phyloP scores from a whole-genome alignment of 2,888 invertebrate genomes.

The Epinotia nisella region DNA sequence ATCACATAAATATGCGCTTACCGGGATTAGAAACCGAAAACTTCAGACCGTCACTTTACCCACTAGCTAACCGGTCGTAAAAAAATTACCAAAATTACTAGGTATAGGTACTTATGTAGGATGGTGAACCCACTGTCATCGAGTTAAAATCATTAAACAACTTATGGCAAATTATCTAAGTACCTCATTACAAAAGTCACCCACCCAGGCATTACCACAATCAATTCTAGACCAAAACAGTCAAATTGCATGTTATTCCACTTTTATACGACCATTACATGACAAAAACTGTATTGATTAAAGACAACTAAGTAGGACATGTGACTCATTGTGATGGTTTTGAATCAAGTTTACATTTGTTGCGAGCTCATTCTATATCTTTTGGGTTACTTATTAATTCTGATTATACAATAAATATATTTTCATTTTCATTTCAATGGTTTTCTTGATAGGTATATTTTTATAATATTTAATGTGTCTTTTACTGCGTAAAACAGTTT shows the following conservation, averaged over 20 bases:
- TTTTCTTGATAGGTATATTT: too few species aligned
- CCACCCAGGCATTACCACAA: background rate
- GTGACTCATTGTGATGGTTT: background rate
- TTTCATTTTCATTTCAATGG: background rate
- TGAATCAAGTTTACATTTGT: background rate
- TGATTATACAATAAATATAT: too few species aligned
- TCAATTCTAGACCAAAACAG: background rate
- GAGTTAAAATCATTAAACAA: slow-evolving; percentile 4
- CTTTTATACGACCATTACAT: slow-evolving; percentile 21
- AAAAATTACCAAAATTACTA: too few species aligned
- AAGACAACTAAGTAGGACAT: background rate
- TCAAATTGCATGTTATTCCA: slow-evolving; percentile 19
- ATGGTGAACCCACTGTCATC: background rate
- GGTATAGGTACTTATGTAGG: background rate
- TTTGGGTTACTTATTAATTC: too few species aligned
- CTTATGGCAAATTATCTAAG: background rate
- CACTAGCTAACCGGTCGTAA: too few species aligned
- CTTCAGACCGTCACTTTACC: too few species aligned
- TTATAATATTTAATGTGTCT: too few species aligned
- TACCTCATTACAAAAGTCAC: background rate
- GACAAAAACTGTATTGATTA: background rate
- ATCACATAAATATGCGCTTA: too few species aligned
- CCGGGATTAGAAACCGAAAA: too few species aligned
- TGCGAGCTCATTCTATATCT: too few species aligned
- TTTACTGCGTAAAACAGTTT: too few species aligned